A percentile compares a stretch with the other conserved stretches of the same genome.
phyloP scores from a whole-genome alignment of 2,888 invertebrate species.

The Cryptocheilus praepositus region DNA sequence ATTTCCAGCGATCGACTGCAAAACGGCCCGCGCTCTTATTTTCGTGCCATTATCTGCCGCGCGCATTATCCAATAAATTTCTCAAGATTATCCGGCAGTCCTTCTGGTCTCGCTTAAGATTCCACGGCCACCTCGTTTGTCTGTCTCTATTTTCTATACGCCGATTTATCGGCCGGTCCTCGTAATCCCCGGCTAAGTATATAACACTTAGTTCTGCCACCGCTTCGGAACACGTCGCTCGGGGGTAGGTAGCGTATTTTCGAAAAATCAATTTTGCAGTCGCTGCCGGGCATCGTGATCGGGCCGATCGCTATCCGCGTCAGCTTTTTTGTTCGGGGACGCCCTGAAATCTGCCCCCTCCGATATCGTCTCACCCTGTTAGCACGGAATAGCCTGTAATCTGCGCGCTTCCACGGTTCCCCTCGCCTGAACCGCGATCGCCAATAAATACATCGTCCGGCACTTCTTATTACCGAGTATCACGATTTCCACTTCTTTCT shows the following conservation, averaged over 20 bases:
- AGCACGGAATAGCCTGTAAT: slow-evolving; percentile 52
- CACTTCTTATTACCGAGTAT: slow-evolving; percentile 48
- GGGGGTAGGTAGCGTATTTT: slow-evolving; percentile 43
- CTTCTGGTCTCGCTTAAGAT: background rate
- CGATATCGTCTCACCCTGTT: slow-evolving; percentile 47
- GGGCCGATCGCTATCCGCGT: slow-evolving; percentile 16
- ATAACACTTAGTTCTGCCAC: slow-evolving; percentile 25
- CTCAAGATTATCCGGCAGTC: slow-evolving; percentile 3
- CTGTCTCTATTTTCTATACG: slow-evolving; percentile 20
- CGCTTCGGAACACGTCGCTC: slow-evolving; percentile 17
- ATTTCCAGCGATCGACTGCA: too few species aligned
- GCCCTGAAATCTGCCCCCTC: slow-evolving; percentile 25
- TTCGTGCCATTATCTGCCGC: too few species aligned
- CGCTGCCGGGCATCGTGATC: slow-evolving; percentile 35
- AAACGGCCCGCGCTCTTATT: too few species aligned
- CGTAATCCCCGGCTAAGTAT: slow-evolving; percentile 29
- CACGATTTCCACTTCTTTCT: too few species aligned
- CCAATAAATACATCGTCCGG: slow-evolving; percentile 54
- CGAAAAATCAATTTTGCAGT: slow-evolving; percentile 56
- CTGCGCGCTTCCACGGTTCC: slow-evolving; percentile 36
- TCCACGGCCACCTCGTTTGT: slow-evolving; percentile 18
- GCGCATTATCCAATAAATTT: too few species aligned
- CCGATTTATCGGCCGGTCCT: slow-evolving; percentile 42
- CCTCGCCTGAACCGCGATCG: slow-evolving; percentile 33
- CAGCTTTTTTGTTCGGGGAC: slow-evolving; percentile 31